Conservation (phyloP, 2,797 vertebrate species). For the Mycteria americana region DNA sequence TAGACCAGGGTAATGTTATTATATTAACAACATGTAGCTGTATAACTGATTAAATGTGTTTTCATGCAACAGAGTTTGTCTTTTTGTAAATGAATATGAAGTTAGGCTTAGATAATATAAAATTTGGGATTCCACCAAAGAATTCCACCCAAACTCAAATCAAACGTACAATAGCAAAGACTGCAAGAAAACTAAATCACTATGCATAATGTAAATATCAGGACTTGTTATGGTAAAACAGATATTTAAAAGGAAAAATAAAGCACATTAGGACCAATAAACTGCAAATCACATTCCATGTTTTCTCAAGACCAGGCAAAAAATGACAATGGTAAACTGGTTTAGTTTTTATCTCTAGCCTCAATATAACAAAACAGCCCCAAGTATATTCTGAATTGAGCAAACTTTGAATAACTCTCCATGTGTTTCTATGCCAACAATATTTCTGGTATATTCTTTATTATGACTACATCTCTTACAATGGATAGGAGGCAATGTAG, state of each 20-base stretch:
- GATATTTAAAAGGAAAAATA: neutral
- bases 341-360: neutral
- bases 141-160: neutral
- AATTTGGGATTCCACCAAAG: neutral
- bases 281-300: neutral
- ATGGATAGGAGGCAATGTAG: neutral
- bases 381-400: neutral
- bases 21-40: neutral
- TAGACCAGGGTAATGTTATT: neutral
- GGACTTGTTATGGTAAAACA: neutral
- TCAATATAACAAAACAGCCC: neutral
- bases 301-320: neutral
- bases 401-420: neutral
- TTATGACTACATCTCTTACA: neutral
- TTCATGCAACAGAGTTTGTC: neutral
- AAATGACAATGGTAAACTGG: neutral
- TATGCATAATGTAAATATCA: neutral
- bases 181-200: neutral
- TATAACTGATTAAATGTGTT: neutral
- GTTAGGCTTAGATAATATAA: neutral
- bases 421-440: neutral
- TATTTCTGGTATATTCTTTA: neutral
- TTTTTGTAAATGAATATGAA: neutral
- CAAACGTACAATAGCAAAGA: neutral
- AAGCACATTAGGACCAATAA: neutral